Evolutionary conservation across 1,140 invertebrate genomes (phyloP), one percentile per base, ranked within the genome.

Genomic region (Oscheius sp.): DNA sequence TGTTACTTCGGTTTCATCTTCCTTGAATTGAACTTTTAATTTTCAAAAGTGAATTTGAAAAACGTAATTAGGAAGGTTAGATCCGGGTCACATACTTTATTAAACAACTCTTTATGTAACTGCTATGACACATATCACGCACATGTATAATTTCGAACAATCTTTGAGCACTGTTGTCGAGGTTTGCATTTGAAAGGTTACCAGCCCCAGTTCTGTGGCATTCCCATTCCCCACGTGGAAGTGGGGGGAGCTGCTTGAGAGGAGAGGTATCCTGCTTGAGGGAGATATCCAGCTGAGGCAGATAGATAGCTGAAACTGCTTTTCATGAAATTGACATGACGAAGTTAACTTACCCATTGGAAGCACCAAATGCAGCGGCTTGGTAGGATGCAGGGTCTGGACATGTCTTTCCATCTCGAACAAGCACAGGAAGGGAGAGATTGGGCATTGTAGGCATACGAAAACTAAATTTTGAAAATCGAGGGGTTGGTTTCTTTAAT

Each of bases 241-340:
- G 67, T 35, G 1, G 32, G 34, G 26, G 67, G n/a, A 35, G 65
- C 38, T 42, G 49, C 67, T n/a, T 68, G 52, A 36, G 67, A 59
- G 23, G 55, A 68, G 18, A 58, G 55, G 20, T 55, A 49, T 32
- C 49, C 52, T 36, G 67, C 32, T 20, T 49, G 34, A 36, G 67
- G 67, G 23, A 68, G 67, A 29, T 68, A 68, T 10, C 49, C 67
- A 15, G 67, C 38, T 36, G 67, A 55, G 4, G 67, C 55, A 28
- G 52, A 55, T 1, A 68, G 67, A 38, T 68, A 68, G 2, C 67
- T 55, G 26, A 55, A 68, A 36, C 35, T 67, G 13, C 32, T 28
- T 46, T 49, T 67, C 55, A 38, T 45, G 20, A 67, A 65, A 29
- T 36, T 31, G 15, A 49, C 42, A 15, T 38, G 35, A 31, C 36